Percentiles rank a stretch among this genome's conserved stretches.
phyloP scores from a whole-genome alignment of 2,888 invertebrate species.

The Amphipyra tragopoginis region DNA sequence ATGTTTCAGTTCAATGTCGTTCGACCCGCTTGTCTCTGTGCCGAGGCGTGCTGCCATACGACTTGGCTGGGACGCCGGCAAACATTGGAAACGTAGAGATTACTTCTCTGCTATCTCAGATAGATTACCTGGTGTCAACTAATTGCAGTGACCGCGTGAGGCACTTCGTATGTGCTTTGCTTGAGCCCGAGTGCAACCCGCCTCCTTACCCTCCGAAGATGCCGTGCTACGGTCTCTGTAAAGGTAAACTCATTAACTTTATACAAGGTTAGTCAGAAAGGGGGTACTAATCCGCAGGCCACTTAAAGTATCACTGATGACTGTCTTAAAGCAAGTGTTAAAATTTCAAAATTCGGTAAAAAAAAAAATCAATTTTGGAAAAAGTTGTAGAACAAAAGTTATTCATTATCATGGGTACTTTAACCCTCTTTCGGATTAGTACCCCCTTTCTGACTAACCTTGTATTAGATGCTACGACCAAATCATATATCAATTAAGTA shows the following conservation, averaged over 20 bases:
- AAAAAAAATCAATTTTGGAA: too few relatives aligned
- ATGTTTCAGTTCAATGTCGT: slow-evolving; percentile 84
- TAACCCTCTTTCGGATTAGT: too few relatives aligned
- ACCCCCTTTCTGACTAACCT: too few relatives aligned
- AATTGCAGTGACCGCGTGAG: slow-evolving; percentile 91
- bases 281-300: too few relatives aligned
- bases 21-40: slow-evolving; percentile 88
- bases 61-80: slow-evolving; percentile 89
- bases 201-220: slow-evolving; percentile 89
- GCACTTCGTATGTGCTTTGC: slow-evolving; percentile 91
- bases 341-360: too few relatives aligned
- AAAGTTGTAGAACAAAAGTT: too few relatives aligned
- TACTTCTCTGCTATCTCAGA: slow-evolving; percentile 85
- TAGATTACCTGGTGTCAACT: slow-evolving; percentile 90
- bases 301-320: too few relatives aligned
- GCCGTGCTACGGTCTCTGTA: slow-evolving; percentile 92
- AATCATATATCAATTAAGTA: too few relatives aligned
- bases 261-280: background rate
- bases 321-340: too few relatives aligned
- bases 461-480: too few relatives aligned
- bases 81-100: slow-evolving; percentile 78
- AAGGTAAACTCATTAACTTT: slow-evolving; percentile 81
- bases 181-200: slow-evolving; percentile 92
- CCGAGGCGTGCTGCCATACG: slow-evolving; percentile 92
- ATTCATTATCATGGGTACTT: too few relatives aligned